Base-by-base conservation (phyloP, 2,797 vertebrate genomes). In the Acrossocheilus fasciatus region DNA sequence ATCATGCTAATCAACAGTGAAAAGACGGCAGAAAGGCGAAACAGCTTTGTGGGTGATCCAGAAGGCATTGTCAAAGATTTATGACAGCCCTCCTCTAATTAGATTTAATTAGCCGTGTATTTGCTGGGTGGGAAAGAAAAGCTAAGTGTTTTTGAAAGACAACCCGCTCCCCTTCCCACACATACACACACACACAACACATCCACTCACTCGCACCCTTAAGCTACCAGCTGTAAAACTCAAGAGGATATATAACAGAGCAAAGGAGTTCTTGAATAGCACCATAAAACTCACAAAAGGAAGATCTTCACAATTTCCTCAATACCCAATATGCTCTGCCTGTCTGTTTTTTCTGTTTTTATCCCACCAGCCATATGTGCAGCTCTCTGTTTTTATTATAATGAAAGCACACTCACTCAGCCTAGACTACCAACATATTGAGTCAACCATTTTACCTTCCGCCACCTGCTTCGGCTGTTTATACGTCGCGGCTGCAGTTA, bases 271-370 rank as follows among this genome's bases (percentile, higher is more conserved):
- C 88, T 92, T 91, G 90, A 74, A 86, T 23, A 59, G 81, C 84
- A 85, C 85, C 82, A 92, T 94, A 94, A 94, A 95, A 90, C 90
- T 85, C 73, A 92, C 92, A 94, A 92, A 93, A 94, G 90, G 87
- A 91, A 90, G 76, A 87, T 78, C 91, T 92, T 89, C 91, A 87
- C 83, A 91, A 85, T 36, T 66, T 18, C 83, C 90, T 92, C 80
- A 79, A 81, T 89, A 91, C 91, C 92, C 91, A 92, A 91, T 88
- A 82, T 68, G 72, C 87, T 90, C 90, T 86, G 92, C 64, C 89
- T 86, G 90, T 87, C 89, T 41, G 62, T 52, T 52, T 82, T 66
- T 87, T 64, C n/a, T 45, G 66, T 85, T 54, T 52, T 90, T 88
- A 91, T 84, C 87, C 82, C 91, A 73, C 15, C 54, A n/a, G 69